Evolutionary conservation across 2,113 vertebrate genomes (phyloP), one percentile per base, ranked within the genome.

Genomic region (Dermatemys mawii): DNA sequence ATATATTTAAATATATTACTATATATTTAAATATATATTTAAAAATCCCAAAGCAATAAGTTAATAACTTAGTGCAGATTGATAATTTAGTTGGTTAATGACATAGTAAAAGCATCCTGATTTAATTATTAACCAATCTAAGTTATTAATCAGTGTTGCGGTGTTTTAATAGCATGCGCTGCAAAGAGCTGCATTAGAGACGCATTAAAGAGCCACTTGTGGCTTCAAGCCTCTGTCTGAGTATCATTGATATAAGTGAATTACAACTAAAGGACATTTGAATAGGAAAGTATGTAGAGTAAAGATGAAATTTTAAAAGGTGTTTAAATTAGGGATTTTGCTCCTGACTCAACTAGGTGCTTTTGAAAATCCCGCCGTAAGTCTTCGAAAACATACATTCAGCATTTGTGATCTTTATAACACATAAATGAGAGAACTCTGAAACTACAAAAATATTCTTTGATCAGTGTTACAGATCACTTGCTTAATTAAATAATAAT

Each of bases 361-460:
- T 41, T 73, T 24, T 73, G 38, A 73, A 41, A 73, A 38, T 38
- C n/a, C 67, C 38, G 24, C 38, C 11, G 11, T 75, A 91, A 91
- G 76, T 90, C 78, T 94, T 89, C 48, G 1, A 27, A 29, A 87
- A 26, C 67, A 50, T 21, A 38, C 22, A 26, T 78, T 84, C 78
- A 89, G 55, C 27, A 35, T 90, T 93, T 96, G 16, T 92, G 70
- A 89, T 93, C 70, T 90, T 82, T 85, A 35, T 92, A 90, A 92
- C 51, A 53, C 81, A 63, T 1, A 87, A 84, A 87, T 86, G 38
- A 27, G 91, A 86, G 87, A 63, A 51, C n/a, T 1, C 79, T 82
- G 19, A 57, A 90, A 90, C 89, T 86, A 80, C 3, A 63, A 46
- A 83, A 32, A 27, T 96, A 82, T 44, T 0, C 11, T 93, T 90